These are phyloP conservation scores for Megastigmus dorsalis DNA, from an alignment of 2,888 invertebrate genomes.

Conservation along the genomic window DNA sequence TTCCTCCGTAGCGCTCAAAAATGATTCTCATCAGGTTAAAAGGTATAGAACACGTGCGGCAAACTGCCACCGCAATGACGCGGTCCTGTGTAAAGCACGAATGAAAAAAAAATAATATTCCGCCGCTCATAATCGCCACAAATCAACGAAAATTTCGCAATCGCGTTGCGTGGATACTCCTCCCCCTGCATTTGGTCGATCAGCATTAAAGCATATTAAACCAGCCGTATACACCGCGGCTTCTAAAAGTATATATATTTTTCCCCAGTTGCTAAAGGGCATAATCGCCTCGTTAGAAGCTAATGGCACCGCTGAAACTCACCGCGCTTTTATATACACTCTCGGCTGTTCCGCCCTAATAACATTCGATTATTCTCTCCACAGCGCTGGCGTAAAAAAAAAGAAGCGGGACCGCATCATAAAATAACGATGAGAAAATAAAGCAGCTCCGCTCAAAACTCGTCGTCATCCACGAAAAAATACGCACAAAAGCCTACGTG, in stretches of 20 bases:
- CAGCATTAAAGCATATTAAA: conserved; percentile 35
- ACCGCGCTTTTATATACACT: conserved; percentile 7
- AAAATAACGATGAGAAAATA: background rate
- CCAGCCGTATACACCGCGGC: background rate
- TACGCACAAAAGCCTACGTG: background rate
- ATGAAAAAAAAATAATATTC: background rate
- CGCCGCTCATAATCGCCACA: background rate
- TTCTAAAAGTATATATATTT: conserved; percentile 31
- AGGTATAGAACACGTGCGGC: background rate
- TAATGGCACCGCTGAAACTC: conserved; percentile 32
- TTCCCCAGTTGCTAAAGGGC: conserved; percentile 13
- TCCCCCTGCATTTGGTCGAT: background rate
- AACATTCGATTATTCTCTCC: conserved; percentile 15
- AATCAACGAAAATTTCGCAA: background rate
- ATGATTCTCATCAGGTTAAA: no score
- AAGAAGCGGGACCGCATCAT: background rate
- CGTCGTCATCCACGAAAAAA: background rate
- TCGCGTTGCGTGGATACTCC: no score
- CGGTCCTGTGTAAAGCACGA: background rate
- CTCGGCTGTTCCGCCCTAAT: conserved; percentile 15
- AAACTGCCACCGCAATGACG: background rate
- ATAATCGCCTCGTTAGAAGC: conserved; percentile 31
- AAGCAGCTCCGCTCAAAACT: no score
- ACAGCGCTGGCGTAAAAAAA: background rate
- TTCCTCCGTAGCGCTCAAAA: no score